A percentile compares a stretch with the other conserved stretches of the same genome.
Evolutionary conservation across 2,113 vertebrate genomes (phyloP).

Genomic region (Cottus gobio): DNA sequence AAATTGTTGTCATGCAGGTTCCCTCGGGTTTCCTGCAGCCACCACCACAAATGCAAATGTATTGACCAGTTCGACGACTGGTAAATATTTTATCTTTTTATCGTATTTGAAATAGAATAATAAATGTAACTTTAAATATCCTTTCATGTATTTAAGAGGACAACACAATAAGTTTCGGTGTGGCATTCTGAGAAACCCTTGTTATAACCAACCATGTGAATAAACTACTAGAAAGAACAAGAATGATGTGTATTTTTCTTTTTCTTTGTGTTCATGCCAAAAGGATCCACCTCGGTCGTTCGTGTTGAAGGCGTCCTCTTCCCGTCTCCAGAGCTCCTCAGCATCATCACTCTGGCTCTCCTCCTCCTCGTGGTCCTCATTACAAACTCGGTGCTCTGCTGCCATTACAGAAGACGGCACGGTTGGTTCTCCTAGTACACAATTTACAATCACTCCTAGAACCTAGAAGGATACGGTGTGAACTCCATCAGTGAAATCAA

Average conservation of each 20-base stretch:
- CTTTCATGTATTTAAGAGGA: neutral
- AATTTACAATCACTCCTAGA: neutral
- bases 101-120: neutral
- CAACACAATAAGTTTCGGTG: neutral
- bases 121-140: neutral
- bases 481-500: neutral
- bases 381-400: constrained; percentile 69
- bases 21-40: constrained; percentile 60
- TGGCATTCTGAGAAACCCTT: neutral
- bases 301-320: rapidly evolving
- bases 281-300: rapidly evolving
- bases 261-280: constrained; percentile 2
- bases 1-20: constrained; percentile 59
- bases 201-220: neutral
- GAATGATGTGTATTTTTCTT: neutral
- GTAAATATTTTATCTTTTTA: constrained; percentile 25
- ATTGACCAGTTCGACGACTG: rapidly evolving
- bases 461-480: too few species aligned
- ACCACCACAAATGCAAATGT: neutral
- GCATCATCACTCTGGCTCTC: constrained; percentile 37
- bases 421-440: constrained; percentile 49
- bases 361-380: constrained; percentile 69
- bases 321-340: constrained; percentile 25
- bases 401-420: constrained; percentile 57
- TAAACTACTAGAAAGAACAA: neutral